These are phyloP conservation scores for Columba janthina DNA, from an alignment of 2,113 vertebrate species.

Conservation along the genomic window DNA sequence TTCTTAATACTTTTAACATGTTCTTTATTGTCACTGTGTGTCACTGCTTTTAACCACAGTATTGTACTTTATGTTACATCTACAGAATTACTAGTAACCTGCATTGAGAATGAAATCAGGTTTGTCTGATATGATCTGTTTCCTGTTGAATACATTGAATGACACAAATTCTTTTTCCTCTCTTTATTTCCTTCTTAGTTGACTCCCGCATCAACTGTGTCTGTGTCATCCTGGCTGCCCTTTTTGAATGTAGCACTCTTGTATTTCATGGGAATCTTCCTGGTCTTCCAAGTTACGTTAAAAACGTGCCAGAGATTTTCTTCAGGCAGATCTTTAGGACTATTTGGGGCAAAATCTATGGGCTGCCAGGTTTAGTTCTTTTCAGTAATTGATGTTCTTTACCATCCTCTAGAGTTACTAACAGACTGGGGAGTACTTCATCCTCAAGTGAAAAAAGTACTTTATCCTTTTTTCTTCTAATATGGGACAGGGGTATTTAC, in stretches of 20 bases:
- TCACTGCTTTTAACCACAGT: background rate
- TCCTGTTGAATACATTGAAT: background rate
- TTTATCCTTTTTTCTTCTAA: background rate
- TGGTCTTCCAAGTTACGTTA: background rate
- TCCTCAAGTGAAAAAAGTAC: background rate
- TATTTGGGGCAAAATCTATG: background rate
- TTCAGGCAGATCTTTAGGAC: background rate
- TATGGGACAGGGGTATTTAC: background rate
- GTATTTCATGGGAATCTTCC: background rate
- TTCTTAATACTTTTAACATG: background rate
- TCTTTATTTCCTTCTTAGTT: background rate
- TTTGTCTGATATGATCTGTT: background rate
- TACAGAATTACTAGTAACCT: background rate
- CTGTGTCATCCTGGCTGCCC: background rate
- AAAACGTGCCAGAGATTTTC: background rate
- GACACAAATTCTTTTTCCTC: background rate
- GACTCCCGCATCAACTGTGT: conserved; percentile 8
- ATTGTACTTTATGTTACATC: background rate
- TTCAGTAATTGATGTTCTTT: background rate
- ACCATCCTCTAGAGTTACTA: background rate
- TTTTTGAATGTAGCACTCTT: background rate
- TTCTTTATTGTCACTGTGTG: background rate
- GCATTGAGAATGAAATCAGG: background rate
- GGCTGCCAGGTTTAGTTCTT: background rate
- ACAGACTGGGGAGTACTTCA: background rate